Percentiles rank a stretch among this genome's conserved stretches.
phyloP scores from a whole-genome alignment of 2,113 vertebrate species.

The Petrocephalus zakoni region DNA sequence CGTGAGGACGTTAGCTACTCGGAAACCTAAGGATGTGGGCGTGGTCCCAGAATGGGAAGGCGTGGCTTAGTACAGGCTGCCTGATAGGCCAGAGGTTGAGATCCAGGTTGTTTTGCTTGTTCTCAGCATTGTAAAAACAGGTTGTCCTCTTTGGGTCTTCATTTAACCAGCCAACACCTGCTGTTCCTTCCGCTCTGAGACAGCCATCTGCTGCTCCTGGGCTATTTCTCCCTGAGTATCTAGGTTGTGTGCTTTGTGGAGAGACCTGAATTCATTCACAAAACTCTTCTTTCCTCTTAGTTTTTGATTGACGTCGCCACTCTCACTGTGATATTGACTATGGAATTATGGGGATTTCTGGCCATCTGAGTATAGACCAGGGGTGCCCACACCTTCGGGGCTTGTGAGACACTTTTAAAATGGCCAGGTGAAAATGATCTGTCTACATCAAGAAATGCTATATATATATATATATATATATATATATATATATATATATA shows the following conservation, averaged over 20 bases:
- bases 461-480: too few species aligned
- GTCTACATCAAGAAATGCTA: too few species aligned
- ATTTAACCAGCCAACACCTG: background rate
- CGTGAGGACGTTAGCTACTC: background rate
- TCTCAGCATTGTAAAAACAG: background rate
- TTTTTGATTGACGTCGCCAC: background rate
- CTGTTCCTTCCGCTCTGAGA: background rate
- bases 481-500: too few species aligned
- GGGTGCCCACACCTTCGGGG: too few species aligned
- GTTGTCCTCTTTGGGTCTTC: background rate
- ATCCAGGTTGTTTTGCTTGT: background rate
- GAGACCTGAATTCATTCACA: background rate
- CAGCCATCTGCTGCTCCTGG: background rate
- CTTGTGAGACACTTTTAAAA: too few species aligned
- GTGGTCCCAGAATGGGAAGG: background rate
- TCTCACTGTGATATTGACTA: background rate
- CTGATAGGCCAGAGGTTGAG: background rate
- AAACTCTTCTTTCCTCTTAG: background rate
- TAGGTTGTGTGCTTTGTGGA: background rate
- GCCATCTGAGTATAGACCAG: background rate
- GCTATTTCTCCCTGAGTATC: background rate
- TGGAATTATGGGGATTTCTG: background rate
- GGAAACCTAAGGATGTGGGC: background rate
- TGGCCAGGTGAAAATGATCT: too few species aligned
- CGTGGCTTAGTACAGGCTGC: background rate